Base-by-base conservation (phyloP, 2,113 vertebrate species). In the Myodes glareolus region DNA sequence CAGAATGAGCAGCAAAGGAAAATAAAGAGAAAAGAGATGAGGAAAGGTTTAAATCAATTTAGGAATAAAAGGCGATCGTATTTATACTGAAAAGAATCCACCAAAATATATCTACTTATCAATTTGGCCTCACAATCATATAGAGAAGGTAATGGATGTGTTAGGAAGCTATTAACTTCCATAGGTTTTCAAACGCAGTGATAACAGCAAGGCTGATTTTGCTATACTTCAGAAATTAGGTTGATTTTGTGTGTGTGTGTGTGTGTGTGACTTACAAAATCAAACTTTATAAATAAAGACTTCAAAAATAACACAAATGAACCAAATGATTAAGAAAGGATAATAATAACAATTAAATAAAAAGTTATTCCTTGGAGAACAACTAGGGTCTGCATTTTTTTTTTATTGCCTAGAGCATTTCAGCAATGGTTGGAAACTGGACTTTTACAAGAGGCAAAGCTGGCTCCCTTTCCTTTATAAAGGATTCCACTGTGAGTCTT, bases 1-100 rank as follows among this genome's bases (percentile, higher is more conserved):
- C 92, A 95, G 96, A 98, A 87, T 52, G 95, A 50, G 84, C 95
- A 80, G 93, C 68, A 92, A 78, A 96, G 80, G 7, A 17, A 73
- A 97, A 88, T 33, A 92, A 94, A 94, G 3, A 31, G 68, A 97
- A 6, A 88, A 65, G 92, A 58, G 95, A 94, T 63, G 58, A 73
- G 50, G 75, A 77, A 96, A 97, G 76, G 63, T 78, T 93, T 1
- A 58, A 17, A 88, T 47, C 63, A 17, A 91, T 93, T 96, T 88
- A 97, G 81, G 17, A 31, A 70, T 47, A 39, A 78, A 96, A 97
- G 90, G 95, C 29, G 96, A 85, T 95, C 93, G 94, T 95, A 65
- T 33, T 93, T 88, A 95, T 42, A 55, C 67, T 72, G 92, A 95
- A 95, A 94, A 88, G 80, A 50, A 39, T 72, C 55, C 17, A 84